Evolutionary conservation across 2,113 vertebrate genomes (phyloP).

Genomic region (Ranitomeya variabilis): DNA sequence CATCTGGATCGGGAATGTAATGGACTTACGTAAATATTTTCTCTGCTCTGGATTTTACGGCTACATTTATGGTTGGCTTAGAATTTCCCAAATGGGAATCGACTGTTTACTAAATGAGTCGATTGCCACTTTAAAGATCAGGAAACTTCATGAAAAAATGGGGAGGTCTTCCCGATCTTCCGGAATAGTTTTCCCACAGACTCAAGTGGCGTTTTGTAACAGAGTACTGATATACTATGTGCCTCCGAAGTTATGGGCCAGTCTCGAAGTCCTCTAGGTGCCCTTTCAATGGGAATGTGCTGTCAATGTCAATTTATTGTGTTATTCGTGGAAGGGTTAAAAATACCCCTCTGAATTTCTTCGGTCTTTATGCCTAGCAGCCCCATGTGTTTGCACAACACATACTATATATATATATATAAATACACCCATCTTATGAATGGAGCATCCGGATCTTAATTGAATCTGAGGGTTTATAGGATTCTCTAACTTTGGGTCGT

Average conservation of each 20-base stretch:
- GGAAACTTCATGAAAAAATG: background rate
- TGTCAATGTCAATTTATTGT: constrained; percentile 41
- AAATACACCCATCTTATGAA: background rate
- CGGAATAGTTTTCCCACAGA: background rate
- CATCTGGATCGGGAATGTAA: background rate
- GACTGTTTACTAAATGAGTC: background rate
- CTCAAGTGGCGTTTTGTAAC: background rate
- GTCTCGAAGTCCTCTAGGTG: constrained; percentile 36
- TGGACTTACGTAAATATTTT: background rate
- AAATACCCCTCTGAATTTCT: constrained; percentile 33
- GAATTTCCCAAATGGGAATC: background rate
- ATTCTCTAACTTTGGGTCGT: background rate
- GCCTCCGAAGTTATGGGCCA: background rate
- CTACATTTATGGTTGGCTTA: background rate
- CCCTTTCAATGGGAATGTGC: constrained; percentile 42
- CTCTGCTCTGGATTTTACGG: background rate
- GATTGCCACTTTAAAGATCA: background rate
- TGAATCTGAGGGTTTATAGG: background rate
- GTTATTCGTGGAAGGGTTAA: constrained; percentile 28
- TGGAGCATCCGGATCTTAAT: background rate
- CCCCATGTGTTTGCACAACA: constrained; percentile 7
- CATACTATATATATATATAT: background rate
- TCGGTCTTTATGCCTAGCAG: background rate
- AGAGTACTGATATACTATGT: background rate
- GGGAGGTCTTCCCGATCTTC: background rate